Percentiles rank a stretch among this genome's conserved stretches.
These are phyloP conservation scores for Hydropsyche betteni DNA, from an alignment of 2,888 invertebrate species.

Conservation along the genomic window DNA sequence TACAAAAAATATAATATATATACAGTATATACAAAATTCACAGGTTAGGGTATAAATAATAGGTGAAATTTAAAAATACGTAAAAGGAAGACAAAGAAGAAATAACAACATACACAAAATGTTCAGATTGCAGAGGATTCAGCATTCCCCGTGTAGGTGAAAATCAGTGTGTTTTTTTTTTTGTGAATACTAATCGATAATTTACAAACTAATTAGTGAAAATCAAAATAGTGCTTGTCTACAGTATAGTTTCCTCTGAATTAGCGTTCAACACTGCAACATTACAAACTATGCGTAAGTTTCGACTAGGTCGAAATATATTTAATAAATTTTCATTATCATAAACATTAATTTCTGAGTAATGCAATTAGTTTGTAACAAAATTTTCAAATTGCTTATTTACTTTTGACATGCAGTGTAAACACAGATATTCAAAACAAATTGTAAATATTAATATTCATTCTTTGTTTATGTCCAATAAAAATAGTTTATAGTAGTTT, in stretches of 20 bases:
- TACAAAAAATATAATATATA: neutral
- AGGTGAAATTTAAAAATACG: neutral
- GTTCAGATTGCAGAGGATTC: slow-evolving; percentile 18
- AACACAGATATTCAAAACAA: too few species aligned
- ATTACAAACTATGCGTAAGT: slow-evolving; percentile 23
- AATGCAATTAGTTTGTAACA: too few species aligned
- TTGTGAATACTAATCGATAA: slow-evolving; percentile 7
- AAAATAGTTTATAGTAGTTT: too few species aligned
- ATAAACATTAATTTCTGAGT: too few species aligned
- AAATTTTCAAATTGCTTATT: too few species aligned
- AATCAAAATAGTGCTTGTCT: slow-evolving; percentile 26
- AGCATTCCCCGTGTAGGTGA: neutral
- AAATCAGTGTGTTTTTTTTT: slow-evolving; percentile 37
- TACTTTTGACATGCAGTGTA: too few species aligned
- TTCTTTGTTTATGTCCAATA: too few species aligned
- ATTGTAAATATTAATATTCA: too few species aligned
- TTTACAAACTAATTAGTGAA: neutral
- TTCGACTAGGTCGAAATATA: neutral
- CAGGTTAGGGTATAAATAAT: neutral
- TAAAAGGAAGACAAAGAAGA: slow-evolving; percentile 10
- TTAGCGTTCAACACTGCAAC: slow-evolving; percentile 45
- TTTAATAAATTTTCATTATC: too few species aligned
- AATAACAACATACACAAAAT: slow-evolving; percentile 21
- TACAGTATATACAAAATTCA: neutral
- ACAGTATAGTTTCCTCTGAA: slow-evolving; percentile 39